These are phyloP conservation scores for Otis tarda DNA, from an alignment of 2,113 vertebrate species.

Conservation along the genomic window DNA sequence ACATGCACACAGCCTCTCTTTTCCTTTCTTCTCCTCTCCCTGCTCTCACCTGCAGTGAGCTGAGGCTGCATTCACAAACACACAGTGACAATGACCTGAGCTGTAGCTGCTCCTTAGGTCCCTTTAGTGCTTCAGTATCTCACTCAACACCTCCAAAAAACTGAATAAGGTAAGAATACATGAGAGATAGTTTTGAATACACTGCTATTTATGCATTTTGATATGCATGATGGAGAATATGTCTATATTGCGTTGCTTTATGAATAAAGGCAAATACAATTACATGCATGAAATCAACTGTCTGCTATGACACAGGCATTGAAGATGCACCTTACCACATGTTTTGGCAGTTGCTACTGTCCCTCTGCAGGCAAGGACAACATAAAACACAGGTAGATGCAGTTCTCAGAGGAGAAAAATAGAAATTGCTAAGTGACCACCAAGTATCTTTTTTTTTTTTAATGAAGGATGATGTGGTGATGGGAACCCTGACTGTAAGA, in stretches of 20 bases:
- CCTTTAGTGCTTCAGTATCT: background rate
- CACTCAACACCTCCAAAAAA: background rate
- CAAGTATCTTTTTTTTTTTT: background rate
- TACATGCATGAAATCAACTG: background rate
- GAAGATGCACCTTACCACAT: background rate
- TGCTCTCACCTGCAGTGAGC: background rate
- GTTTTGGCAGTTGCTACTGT: background rate
- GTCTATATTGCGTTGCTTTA: rapidly evolving
- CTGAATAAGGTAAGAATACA: background rate
- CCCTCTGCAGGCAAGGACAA: background rate
- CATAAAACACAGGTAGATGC: background rate
- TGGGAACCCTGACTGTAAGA: slow-evolving; percentile 93
- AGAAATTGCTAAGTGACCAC: background rate
- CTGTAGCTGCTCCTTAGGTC: background rate
- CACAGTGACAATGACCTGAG: background rate
- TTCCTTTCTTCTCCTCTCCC: background rate
- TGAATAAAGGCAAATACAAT: background rate
- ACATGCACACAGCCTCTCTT: background rate
- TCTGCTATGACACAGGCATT: background rate
- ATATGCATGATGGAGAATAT: background rate
- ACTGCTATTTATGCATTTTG: background rate
- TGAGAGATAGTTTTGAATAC: background rate
- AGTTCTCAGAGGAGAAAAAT: background rate
- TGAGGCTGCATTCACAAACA: background rate
- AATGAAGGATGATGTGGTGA: slow-evolving; percentile 89